A percentile compares a stretch with the other conserved stretches of the same genome.
These are phyloP conservation scores for Morpho deidamia DNA, from an alignment of 2,888 invertebrate genomes.

Conservation along the genomic window DNA sequence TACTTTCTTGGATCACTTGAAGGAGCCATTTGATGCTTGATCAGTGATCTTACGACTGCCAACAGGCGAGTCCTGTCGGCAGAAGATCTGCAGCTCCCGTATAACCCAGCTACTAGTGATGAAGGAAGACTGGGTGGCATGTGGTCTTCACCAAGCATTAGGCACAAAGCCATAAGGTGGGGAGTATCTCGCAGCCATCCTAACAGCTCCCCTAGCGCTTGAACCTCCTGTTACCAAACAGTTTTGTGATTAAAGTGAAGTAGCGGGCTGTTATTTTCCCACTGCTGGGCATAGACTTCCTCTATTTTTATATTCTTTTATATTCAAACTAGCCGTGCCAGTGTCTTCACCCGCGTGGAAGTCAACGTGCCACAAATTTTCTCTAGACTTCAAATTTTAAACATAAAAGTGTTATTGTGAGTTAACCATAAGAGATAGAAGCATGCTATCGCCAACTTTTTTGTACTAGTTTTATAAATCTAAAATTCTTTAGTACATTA, in stretches of 20 bases:
- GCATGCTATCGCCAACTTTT: too few relatives aligned
- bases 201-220: slow-evolving; percentile 61
- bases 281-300: too few relatives aligned
- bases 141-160: slow-evolving; percentile 65
- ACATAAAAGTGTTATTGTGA: too few relatives aligned
- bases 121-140: slow-evolving; percentile 56
- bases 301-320: too few relatives aligned
- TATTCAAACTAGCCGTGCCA: too few relatives aligned
- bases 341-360: too few relatives aligned
- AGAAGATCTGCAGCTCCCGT: slow-evolving; percentile 58
- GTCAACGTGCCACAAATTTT: too few relatives aligned
- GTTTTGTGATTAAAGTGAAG: background rate
- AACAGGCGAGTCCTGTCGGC: slow-evolving; percentile 54
- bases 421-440: too few relatives aligned
- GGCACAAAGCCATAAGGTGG: slow-evolving; percentile 62
- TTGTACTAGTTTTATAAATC: too few relatives aligned
- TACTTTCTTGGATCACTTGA: slow-evolving; percentile 66
- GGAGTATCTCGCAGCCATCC: slow-evolving; percentile 71
- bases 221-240: slow-evolving; percentile 48
- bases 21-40: slow-evolving; percentile 63
- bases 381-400: too few relatives aligned
- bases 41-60: slow-evolving; percentile 57
- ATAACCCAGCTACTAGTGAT: slow-evolving; percentile 58
- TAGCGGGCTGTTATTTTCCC: too few relatives aligned
- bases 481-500: too few relatives aligned